Evolutionary conservation across 2,113 vertebrate genomes (phyloP).

Genomic region (Corythornis madagascariensis): DNA sequence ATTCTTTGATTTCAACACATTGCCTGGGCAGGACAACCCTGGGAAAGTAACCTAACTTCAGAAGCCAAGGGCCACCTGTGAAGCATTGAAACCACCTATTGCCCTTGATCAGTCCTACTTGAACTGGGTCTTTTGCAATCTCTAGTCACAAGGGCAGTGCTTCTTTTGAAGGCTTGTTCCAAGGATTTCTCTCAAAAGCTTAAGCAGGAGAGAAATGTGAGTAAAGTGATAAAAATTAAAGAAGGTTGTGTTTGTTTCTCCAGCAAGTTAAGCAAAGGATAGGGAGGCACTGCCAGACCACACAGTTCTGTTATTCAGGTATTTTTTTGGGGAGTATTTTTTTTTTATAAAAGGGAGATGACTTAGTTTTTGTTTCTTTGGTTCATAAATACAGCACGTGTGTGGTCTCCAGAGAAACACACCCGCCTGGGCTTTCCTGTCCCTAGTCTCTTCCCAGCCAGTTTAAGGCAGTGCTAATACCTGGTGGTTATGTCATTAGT

Average conservation of each 20-base stretch:
- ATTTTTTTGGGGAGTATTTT: not conserved
- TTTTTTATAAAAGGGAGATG: not conserved
- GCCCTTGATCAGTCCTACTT: not conserved
- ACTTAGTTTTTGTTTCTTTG: slow-evolving; percentile 25
- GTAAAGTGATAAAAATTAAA: not conserved
- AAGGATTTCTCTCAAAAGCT: not conserved
- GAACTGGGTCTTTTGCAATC: no score
- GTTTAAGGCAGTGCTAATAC: not conserved
- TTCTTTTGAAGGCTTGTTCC: not conserved
- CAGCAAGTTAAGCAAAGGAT: not conserved
- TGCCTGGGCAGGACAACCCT: not conserved
- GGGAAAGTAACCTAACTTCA: not conserved
- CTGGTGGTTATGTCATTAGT: not conserved
- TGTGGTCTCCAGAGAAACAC: slow-evolving; percentile 22
- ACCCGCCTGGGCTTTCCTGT: not conserved
- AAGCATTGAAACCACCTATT: rapidly evolving
- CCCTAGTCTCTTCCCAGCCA: not conserved
- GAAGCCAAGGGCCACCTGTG: not conserved
- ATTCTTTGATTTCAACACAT: not conserved
- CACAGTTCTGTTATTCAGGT: slow-evolving; percentile 41
- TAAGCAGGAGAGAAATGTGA: not conserved
- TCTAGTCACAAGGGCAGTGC: not conserved
- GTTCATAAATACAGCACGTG: slow-evolving; percentile 34
- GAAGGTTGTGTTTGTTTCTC: slow-evolving; percentile 27
- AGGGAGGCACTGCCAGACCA: slow-evolving; percentile 34